phyloP scores from a whole-genome alignment of 1,140 invertebrate species.

The Camponotus vicinus region DNA sequence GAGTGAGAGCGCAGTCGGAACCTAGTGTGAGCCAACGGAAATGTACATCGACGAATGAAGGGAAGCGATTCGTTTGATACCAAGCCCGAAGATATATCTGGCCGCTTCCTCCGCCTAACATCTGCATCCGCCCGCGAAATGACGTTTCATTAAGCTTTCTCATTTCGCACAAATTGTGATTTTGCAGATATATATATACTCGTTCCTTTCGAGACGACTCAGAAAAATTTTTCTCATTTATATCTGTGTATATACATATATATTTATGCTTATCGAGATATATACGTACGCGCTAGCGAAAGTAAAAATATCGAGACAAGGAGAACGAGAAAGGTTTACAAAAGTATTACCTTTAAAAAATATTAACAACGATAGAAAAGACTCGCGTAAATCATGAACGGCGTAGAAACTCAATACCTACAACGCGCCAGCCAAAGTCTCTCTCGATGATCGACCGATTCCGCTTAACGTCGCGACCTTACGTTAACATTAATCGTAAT shows the following conservation, averaged over 20 bases:
- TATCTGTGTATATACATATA: constrained; percentile 15
- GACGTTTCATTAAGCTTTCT: constrained; percentile 5
- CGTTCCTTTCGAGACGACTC: not conserved
- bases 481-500: not conserved
- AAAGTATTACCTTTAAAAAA: constrained; percentile 6
- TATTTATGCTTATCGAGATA: constrained; percentile 22
- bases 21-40: constrained; percentile 11
- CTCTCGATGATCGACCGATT: not conserved
- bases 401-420: constrained; percentile 31
- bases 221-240: constrained; percentile 37
- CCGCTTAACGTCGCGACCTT: not conserved
- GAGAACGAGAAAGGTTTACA: constrained; percentile 33
- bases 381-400: constrained; percentile 16
- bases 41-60: constrained; percentile 42
- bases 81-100: constrained; percentile 15
- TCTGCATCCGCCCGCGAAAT: constrained; percentile 5
- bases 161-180: not conserved
- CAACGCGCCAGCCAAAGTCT: constrained; percentile 16
- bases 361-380: constrained; percentile 19
- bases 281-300: constrained; percentile 8
- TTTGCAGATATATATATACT: constrained; percentile 18
- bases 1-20: constrained; percentile 4
- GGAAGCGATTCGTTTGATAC: constrained; percentile 32
- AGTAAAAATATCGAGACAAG: not conserved
- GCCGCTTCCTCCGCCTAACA: constrained; percentile 27